Conservation (phyloP, 2,888 invertebrate genomes). For the Phalangium opilio region DNA sequence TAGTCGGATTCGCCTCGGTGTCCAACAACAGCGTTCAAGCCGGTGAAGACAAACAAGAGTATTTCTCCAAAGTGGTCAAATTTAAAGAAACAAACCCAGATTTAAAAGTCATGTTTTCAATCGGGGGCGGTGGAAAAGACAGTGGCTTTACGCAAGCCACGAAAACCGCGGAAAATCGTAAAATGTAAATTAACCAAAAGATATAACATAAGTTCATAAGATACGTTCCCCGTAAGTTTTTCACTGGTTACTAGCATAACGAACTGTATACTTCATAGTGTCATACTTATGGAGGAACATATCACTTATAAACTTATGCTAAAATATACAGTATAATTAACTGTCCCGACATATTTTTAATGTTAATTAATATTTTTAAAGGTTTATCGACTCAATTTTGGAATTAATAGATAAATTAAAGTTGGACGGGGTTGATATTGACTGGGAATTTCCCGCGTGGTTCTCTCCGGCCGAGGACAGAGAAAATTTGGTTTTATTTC, state of each 20-base stretch:
- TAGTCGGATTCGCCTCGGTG: constrained; percentile 55
- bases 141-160: too few relatives aligned
- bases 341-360: too few relatives aligned
- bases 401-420: constrained; percentile 19
- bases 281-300: too few relatives aligned
- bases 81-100: constrained; percentile 31
- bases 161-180: too few relatives aligned
- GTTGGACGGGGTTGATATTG: constrained; percentile 27
- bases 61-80: constrained; percentile 2
- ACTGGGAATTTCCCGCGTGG: constrained; percentile 58
- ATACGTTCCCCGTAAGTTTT: too few relatives aligned
- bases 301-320: too few relatives aligned
- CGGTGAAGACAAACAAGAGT: constrained; percentile 18
- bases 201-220: too few relatives aligned
- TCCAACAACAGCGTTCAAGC: constrained; percentile 38
- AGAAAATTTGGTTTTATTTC: constrained; percentile 15
- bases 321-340: too few relatives aligned
- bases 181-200: too few relatives aligned
- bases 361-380: constrained; percentile 9
- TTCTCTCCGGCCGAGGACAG: constrained; percentile 35
- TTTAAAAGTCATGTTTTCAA: constrained; percentile 46
- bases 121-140: constrained; percentile 37
- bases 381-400: constrained; percentile 22
- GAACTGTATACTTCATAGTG: too few relatives aligned
- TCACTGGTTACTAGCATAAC: too few relatives aligned